Evolutionary conservation across 2,113 vertebrate species (phyloP).

Genomic region (Semnornis frantzii): DNA sequence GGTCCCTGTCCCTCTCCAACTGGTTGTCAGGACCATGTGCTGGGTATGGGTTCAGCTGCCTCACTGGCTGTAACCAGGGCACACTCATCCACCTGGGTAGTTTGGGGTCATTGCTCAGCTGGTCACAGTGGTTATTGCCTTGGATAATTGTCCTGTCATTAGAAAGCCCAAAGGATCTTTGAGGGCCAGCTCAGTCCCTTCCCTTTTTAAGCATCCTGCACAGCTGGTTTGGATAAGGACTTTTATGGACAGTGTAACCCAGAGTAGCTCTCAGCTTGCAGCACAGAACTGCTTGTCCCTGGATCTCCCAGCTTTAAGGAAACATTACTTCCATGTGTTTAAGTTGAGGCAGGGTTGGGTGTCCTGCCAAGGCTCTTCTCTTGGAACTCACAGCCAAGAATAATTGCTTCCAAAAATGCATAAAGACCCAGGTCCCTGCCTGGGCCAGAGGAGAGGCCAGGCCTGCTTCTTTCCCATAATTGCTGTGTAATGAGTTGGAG

Average conservation of each 20-base stretch:
- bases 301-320: neutral
- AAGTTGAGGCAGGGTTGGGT: neutral
- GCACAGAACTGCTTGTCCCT: conserved; percentile 20
- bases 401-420: neutral
- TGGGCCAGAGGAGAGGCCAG: neutral
- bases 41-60: neutral
- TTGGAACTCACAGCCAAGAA: conserved; percentile 6
- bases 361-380: conserved; percentile 17
- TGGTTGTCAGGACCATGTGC: neutral
- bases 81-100: neutral
- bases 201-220: neutral
- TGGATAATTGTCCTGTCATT: neutral
- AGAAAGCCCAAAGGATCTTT: neutral
- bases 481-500: neutral
- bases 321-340: neutral
- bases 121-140: neutral
- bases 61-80: neutral
- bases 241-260: neutral
- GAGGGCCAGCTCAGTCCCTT: neutral
- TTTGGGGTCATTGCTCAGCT: neutral
- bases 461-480: neutral
- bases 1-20: too few relatives aligned
- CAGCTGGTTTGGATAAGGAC: neutral
- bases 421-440: neutral
- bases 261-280: neutral